Base-by-base conservation (phyloP, 2,113 vertebrate genomes). In the Capra hircus region DNA sequence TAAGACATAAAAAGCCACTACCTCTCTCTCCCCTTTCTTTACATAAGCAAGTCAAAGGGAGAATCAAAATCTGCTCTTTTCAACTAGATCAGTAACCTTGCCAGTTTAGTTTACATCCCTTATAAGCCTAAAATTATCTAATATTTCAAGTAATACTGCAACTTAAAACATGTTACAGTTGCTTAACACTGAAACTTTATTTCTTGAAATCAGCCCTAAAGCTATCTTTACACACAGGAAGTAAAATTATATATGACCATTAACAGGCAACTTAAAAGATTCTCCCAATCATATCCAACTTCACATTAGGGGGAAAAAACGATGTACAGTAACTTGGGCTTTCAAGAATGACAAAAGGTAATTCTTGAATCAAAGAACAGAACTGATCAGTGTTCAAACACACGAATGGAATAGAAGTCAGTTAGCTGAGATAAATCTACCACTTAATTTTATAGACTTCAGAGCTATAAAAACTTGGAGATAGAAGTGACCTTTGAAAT, bases 221-320 rank as follows among this genome's bases (percentile, higher is more conserved):
- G n/a, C 25, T 95, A 96, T 89, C 96, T 97, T 91, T 85, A 92
- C 28, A 97, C 28, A 95, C 40, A 93, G 10, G 91, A 91, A 88
- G 91, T 36, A 62, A 94, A 95, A 95, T 77, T 71, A 92, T 33
- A 95, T 12, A 96, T 7, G 67, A 77, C 28, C 8, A 60, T 82
- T 93, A 94, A 94, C 19, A 88, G 93, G 71, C 30, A 97, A 94
- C 45, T 77, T 88, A 95, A 48, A 86, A 92, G 52, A 87, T 48
- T 90, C 88, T 95, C 82, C 86, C 53, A 91, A 86, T 92, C 59
- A 94, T 43, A 97, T n/a, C 6, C 53, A 36, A 88, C 84, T 95
- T 96, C n/a, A 89, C 7, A 45, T 2, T 21, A 82, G n/a, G 52
- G 21, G 50, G 30, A 19, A 36, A 74, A 60, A 88, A 60, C 71